These are phyloP conservation scores for Nycticryphes semicollaris DNA, from an alignment of 2,113 vertebrate species.

Conservation along the genomic window DNA sequence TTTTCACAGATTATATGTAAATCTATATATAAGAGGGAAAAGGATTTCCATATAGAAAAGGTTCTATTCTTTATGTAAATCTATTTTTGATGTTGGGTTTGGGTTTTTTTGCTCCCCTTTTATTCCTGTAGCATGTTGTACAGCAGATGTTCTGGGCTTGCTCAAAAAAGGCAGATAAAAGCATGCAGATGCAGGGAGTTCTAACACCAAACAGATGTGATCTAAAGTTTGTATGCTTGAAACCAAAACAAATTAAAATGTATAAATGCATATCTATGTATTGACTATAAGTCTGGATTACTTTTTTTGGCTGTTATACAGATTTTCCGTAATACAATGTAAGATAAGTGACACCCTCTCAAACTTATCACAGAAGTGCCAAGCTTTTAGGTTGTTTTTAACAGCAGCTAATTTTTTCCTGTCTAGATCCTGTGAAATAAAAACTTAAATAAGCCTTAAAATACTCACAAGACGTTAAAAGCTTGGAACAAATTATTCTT, in stretches of 20 bases:
- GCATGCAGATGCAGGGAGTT: slow-evolving; percentile 73
- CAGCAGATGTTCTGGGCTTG: slow-evolving; percentile 71
- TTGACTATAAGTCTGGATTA: slow-evolving; percentile 62
- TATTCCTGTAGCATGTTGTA: slow-evolving; percentile 80
- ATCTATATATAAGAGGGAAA: slow-evolving; percentile 57
- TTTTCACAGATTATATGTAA: slow-evolving; percentile 78
- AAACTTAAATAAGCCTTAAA: slow-evolving; percentile 78
- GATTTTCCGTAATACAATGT: slow-evolving; percentile 66
- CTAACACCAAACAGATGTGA: slow-evolving; percentile 65
- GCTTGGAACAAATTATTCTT: slow-evolving; percentile 40
- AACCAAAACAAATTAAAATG: slow-evolving; percentile 75
- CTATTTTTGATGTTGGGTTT: slow-evolving; percentile 65
- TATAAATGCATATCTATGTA: slow-evolving; percentile 72
- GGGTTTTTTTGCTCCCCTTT: slow-evolving; percentile 45
- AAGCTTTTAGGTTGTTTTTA: slow-evolving; percentile 52
- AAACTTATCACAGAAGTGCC: slow-evolving; percentile 81
- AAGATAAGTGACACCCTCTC: slow-evolving; percentile 71
- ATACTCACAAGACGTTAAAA: slow-evolving; percentile 56
- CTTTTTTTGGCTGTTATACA: slow-evolving; percentile 58
- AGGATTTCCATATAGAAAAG: slow-evolving; percentile 71
- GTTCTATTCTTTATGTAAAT: slow-evolving; percentile 69
- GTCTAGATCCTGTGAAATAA: slow-evolving; percentile 66
- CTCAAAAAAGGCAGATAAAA: slow-evolving; percentile 63
- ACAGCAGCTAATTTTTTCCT: slow-evolving; percentile 39
- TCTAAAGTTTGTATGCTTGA: slow-evolving; percentile 73